phyloP scores from a whole-genome alignment of 2,888 invertebrate species.

The Pogonocherus hispidulus region DNA sequence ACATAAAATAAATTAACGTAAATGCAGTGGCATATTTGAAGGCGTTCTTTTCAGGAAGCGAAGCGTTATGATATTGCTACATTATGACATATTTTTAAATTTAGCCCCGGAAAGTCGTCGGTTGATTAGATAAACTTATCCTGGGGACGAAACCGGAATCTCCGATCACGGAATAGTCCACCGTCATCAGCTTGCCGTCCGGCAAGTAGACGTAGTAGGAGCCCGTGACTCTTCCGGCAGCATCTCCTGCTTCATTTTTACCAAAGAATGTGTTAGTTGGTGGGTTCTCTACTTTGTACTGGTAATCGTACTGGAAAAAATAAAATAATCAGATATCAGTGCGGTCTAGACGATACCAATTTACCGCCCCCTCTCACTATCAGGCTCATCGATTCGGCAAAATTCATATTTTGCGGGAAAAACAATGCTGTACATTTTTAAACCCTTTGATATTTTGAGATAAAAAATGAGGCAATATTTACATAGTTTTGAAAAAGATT shows the following conservation, averaged over 20 bases:
- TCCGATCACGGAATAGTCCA: conserved; percentile 79
- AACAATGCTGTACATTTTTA: too few species aligned
- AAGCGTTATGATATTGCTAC: conserved; percentile 14
- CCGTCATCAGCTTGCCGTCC: conserved; percentile 81
- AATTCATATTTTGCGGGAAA: too few species aligned
- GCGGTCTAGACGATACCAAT: too few species aligned
- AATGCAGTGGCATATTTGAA: not conserved
- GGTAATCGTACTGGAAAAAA: conserved; percentile 77
- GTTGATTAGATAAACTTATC: conserved; percentile 71
- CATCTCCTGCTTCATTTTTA: conserved; percentile 78
- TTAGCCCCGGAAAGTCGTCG: conserved; percentile 14
- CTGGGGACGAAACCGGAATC: conserved; percentile 81
- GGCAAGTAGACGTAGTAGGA: conserved; percentile 79
- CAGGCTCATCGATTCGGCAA: too few species aligned
- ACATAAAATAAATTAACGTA: not conserved
- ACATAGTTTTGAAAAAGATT: too few species aligned
- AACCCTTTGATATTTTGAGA: too few species aligned
- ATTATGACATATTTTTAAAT: not conserved
- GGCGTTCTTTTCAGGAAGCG: conserved; percentile 12
- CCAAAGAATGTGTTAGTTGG: conserved; percentile 79
- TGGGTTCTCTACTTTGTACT: conserved; percentile 81
- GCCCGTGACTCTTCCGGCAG: conserved; percentile 75
- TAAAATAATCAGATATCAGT: conserved; percentile 1
- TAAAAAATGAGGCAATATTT: too few species aligned
- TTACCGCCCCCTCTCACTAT: too few species aligned